Percentiles rank a stretch among this genome's conserved stretches.
Conservation (phyloP, 2,113 vertebrate species). For the Manacus vitellinus region DNA sequence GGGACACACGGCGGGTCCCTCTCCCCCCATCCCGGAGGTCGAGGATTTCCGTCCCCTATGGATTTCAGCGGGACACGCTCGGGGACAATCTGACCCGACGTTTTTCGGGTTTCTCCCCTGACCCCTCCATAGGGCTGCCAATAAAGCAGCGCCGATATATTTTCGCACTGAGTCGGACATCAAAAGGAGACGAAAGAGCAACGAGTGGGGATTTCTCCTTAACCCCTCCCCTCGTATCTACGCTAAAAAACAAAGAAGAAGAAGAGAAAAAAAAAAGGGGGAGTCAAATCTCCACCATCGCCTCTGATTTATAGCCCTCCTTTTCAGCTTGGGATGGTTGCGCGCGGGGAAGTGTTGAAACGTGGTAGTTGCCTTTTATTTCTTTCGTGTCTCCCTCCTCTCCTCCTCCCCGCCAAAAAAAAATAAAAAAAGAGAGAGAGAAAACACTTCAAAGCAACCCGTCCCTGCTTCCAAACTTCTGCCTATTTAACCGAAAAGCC, state of each 20-base stretch:
- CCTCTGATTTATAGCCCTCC: conserved; percentile 21
- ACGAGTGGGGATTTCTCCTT: background rate
- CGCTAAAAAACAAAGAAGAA: background rate
- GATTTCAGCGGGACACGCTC: background rate
- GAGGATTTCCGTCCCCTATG: background rate
- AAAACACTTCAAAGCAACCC: background rate
- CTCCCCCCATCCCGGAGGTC: background rate
- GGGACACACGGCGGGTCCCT: background rate
- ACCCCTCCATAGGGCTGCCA: background rate
- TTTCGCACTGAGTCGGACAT: background rate
- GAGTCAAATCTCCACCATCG: background rate
- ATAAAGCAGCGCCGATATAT: background rate
- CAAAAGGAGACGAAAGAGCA: background rate
- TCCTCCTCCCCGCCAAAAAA: background rate
- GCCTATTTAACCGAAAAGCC: background rate
- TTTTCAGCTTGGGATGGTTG: background rate
- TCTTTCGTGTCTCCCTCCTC: background rate
- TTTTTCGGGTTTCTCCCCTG: background rate
- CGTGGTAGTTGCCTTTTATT: conserved; percentile 18
- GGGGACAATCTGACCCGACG: background rate
- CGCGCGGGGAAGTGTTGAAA: conserved; percentile 16
- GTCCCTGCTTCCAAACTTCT: background rate
- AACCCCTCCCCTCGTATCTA: conserved; percentile 1
- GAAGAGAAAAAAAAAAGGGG: no score
- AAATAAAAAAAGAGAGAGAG: background rate